These are phyloP conservation scores for Agonopterix heracliana DNA, from an alignment of 2,888 invertebrate species.

Conservation along the genomic window DNA sequence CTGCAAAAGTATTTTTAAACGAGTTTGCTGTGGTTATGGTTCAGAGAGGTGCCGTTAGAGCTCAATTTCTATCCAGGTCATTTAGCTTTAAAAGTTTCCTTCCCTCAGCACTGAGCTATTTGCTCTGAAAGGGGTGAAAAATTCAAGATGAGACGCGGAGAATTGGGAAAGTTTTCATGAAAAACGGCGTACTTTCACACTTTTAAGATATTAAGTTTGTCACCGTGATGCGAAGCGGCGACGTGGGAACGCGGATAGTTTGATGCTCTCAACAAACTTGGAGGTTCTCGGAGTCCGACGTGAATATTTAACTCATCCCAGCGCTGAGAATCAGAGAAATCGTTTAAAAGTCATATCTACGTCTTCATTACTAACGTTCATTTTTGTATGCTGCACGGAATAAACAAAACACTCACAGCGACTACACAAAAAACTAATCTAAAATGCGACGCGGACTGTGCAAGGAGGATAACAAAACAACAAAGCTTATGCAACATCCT, in stretches of 20 bases:
- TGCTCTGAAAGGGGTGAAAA: slow-evolving; percentile 34
- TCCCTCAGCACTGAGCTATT: slow-evolving; percentile 31
- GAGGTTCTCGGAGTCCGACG: slow-evolving; percentile 29
- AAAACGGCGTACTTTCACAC: slow-evolving; percentile 50
- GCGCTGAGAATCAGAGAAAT: slow-evolving; percentile 5
- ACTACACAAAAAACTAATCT: slow-evolving; percentile 65
- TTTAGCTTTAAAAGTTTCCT: slow-evolving; percentile 56
- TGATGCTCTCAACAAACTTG: slow-evolving; percentile 46
- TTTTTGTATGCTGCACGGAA: slow-evolving; percentile 36
- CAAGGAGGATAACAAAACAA: slow-evolving; percentile 66
- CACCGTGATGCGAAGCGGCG: slow-evolving; percentile 34
- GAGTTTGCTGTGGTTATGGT: too few relatives aligned
- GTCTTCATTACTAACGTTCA: slow-evolving; percentile 38
- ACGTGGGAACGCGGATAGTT: slow-evolving; percentile 49
- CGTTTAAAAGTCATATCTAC: slow-evolving; percentile 26
- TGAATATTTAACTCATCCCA: slow-evolving; percentile 23
- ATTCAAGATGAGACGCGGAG: slow-evolving; percentile 36
- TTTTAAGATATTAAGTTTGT: slow-evolving; percentile 34
- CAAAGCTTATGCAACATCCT: slow-evolving; percentile 75
- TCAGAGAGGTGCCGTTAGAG: too few relatives aligned
- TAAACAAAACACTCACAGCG: slow-evolving; percentile 34
- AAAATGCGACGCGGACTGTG: slow-evolving; percentile 61
- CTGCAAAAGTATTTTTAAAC: too few relatives aligned
- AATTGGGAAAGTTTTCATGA: slow-evolving; percentile 47
- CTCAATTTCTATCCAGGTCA: slow-evolving; percentile 20